Percentiles rank a stretch among this genome's conserved stretches.
phyloP scores from a whole-genome alignment of 2,888 invertebrate genomes.

The Phlogophora meticulosa region DNA sequence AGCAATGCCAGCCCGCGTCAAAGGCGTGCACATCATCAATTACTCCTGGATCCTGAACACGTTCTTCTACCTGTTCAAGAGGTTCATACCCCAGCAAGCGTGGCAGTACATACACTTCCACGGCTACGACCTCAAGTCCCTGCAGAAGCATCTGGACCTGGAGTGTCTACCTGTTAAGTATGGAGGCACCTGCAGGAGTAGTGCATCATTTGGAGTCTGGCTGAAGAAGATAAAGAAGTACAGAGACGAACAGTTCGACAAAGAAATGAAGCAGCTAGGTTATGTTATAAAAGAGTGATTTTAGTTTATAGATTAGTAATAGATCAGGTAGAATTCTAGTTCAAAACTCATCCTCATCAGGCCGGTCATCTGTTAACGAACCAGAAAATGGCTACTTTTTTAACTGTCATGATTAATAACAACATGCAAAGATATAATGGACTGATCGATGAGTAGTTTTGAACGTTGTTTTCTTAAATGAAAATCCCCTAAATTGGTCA shows the following conservation, averaged over 20 bases:
- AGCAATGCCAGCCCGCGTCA: conserved; percentile 92
- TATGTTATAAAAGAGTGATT: conserved; percentile 89
- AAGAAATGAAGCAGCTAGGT: conserved; percentile 92
- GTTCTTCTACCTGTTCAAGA: conserved; percentile 94
- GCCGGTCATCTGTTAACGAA: too few species aligned
- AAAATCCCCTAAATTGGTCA: background rate
- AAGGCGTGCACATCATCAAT: conserved; percentile 94
- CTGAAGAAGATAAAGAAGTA: conserved; percentile 89
- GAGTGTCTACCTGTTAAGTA: conserved; percentile 80
- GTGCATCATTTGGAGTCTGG: conserved; percentile 90
- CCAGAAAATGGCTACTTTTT: too few species aligned
- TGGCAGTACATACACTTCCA: conserved; percentile 88
- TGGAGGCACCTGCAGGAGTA: conserved; percentile 90
- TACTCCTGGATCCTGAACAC: conserved; percentile 95
- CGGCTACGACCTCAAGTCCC: conserved; percentile 82
- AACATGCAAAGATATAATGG: too few species aligned
- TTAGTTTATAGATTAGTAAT: background rate
- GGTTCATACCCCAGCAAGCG: conserved; percentile 93
- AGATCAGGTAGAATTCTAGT: background rate
- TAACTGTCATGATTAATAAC: too few species aligned
- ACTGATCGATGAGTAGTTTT: background rate
- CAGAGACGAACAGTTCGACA: conserved; percentile 88
- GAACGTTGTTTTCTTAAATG: background rate
- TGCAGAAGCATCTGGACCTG: conserved; percentile 79
- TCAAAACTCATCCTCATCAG: conserved; percentile 1